Evolutionary conservation across 2,797 vertebrate genomes (phyloP).

Genomic region (Menidia menidia): DNA sequence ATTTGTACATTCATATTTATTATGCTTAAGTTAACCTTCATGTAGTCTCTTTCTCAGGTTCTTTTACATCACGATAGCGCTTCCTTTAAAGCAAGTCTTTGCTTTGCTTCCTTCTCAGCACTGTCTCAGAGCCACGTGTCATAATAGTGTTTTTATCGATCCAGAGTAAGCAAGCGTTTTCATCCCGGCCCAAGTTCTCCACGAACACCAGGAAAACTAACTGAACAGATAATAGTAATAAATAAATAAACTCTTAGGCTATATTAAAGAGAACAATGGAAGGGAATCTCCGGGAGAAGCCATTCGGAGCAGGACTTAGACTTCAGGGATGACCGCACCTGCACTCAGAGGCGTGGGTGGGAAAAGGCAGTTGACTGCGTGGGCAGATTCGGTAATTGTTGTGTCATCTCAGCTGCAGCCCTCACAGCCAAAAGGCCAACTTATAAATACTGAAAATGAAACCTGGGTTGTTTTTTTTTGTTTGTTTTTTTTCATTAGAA

Average conservation of each 20-base stretch:
- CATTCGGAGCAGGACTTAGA: conserved; percentile 19
- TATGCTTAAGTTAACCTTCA: background rate
- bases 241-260: conserved; percentile 8
- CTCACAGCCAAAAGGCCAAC: conserved; percentile 55
- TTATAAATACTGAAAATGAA: conserved; percentile 65
- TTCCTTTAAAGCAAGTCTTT: too few species aligned
- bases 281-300: conserved; percentile 29
- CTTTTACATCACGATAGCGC: background rate
- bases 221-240: background rate
- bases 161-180: conserved; percentile 6
- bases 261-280: conserved; percentile 21
- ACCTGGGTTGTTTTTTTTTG: conserved; percentile 44
- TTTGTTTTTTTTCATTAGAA: conserved; percentile 33
- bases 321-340: conserved; percentile 30
- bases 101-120: too few species aligned
- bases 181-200: background rate
- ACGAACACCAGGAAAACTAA: conserved; percentile 4
- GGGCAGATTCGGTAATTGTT: conserved; percentile 54
- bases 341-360: conserved; percentile 29
- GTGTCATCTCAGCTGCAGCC: conserved; percentile 44
- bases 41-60: background rate
- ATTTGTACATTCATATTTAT: background rate
- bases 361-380: conserved; percentile 40
- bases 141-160: background rate
- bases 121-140: background rate